These are phyloP conservation scores for Etheostoma nigrum DNA, from an alignment of 2,797 vertebrate species.

Conservation along the genomic window DNA sequence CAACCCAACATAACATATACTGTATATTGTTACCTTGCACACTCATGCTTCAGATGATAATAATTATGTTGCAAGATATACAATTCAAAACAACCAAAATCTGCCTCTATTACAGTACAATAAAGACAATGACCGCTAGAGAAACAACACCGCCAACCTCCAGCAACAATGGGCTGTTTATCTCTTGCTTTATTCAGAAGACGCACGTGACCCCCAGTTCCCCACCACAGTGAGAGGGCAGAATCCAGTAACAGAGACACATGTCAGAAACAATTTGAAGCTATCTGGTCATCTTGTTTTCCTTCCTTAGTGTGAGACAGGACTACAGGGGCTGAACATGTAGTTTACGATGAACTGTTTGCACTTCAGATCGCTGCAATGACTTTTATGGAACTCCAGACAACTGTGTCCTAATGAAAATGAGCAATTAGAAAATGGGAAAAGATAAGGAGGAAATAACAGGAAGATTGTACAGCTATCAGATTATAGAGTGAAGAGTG, in stretches of 20 bases:
- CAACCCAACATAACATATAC: too few species aligned
- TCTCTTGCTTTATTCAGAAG: constrained; percentile 53
- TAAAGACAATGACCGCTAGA: constrained; percentile 21
- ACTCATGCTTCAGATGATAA: too few species aligned
- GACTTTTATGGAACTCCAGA: constrained; percentile 1
- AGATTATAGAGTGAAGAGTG: not conserved
- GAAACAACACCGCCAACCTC: constrained; percentile 27
- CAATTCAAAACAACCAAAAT: not conserved
- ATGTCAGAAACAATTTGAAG: not conserved
- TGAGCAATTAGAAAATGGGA: not conserved
- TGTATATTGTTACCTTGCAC: too few species aligned
- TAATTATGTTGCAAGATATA: too few species aligned
- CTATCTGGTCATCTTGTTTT: constrained; percentile 2
- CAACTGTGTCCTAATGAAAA: constrained; percentile 14
- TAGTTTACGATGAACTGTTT: constrained; percentile 29
- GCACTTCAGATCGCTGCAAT: constrained; percentile 11
- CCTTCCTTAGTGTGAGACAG: not conserved
- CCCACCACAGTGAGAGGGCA: not conserved
- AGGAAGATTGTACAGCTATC: constrained; percentile 10
- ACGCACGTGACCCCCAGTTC: constrained; percentile 4
- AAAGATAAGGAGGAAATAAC: constrained; percentile 42
- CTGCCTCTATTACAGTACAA: not conserved
- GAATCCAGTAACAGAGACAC: constrained; percentile 1
- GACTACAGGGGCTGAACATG: not conserved
- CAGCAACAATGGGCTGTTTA: constrained; percentile 31